Conservation (phyloP, 2,797 vertebrate species). For the Alauda arvensis region DNA sequence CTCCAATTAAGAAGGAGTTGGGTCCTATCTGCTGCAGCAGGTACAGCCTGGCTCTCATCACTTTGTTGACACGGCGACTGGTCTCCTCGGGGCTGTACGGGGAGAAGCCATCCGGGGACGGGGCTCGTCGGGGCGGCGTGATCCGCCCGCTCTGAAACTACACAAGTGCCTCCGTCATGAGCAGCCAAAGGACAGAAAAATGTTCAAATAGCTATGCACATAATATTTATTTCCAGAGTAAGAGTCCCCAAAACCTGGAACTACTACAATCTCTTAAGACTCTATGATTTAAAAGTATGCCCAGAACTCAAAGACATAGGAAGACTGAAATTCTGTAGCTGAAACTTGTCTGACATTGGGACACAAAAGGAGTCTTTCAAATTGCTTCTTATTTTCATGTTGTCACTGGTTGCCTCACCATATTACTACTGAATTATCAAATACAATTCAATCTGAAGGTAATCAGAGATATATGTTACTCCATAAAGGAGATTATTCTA, state of each 20-base stretch:
- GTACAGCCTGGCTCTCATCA: conserved; percentile 87
- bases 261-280: neutral
- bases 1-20: conserved; percentile 88
- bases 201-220: neutral
- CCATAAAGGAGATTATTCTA: neutral
- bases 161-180: neutral
- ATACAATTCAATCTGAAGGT: neutral
- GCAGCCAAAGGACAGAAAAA: neutral
- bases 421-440: neutral
- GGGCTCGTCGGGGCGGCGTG: conserved; percentile 85
- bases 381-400: neutral
- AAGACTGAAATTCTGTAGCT: neutral
- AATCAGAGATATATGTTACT: neutral
- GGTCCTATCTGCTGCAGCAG: conserved; percentile 88
- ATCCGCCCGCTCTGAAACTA: conserved; percentile 87
- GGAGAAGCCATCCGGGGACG: conserved; percentile 88
- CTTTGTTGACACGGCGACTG: conserved; percentile 86
- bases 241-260: neutral
- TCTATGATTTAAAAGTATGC: neutral
- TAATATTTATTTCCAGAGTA: neutral
- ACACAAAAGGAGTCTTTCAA: neutral
- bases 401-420: neutral
- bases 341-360: neutral
- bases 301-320: neutral
- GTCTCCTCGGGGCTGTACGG: conserved; percentile 89